Percentiles rank a stretch among this genome's conserved stretches.
Evolutionary conservation across 2,888 invertebrate species (phyloP).

Genomic region (Ormyrus nitidulus): DNA sequence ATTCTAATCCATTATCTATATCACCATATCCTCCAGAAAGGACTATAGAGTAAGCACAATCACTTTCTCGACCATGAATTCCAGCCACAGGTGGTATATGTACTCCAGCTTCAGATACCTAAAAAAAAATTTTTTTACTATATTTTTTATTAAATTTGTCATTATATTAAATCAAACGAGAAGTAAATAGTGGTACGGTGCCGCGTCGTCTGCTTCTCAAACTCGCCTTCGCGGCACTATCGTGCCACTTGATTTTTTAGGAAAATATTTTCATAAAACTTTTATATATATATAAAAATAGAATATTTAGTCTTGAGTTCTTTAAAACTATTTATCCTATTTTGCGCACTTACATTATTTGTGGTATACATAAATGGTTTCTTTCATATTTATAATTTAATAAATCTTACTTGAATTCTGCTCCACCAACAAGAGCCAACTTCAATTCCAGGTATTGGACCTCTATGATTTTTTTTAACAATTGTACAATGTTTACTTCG

Average conservation of each 20-base stretch:
- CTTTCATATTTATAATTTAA: background rate
- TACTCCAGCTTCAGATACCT: conserved; percentile 84
- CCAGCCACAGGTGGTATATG: conserved; percentile 90
- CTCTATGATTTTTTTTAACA: conserved; percentile 86
- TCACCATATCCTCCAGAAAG: conserved; percentile 88
- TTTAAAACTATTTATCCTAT: too few relatives aligned
- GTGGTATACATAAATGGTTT: too few relatives aligned
- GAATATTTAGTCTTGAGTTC: too few relatives aligned
- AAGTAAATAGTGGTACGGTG: too few relatives aligned
- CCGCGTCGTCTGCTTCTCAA: too few relatives aligned
- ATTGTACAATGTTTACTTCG: conserved; percentile 78
- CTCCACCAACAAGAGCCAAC: conserved; percentile 90
- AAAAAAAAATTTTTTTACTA: background rate
- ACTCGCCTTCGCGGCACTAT: too few relatives aligned
- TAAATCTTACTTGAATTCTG: conserved; percentile 78
- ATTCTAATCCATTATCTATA: conserved; percentile 86
- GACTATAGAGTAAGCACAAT: conserved; percentile 89
- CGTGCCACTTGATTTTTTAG: too few relatives aligned
- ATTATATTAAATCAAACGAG: conserved; percentile 7
- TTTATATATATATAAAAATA: too few relatives aligned
- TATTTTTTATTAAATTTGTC: background rate
- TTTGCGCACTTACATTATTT: too few relatives aligned
- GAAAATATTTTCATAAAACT: too few relatives aligned
- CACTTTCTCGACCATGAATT: conserved; percentile 87
- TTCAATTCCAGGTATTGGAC: conserved; percentile 88